A percentile compares a stretch with the other conserved stretches of the same genome.
Conservation (phyloP, 2,113 vertebrate genomes). For the Trochalopteron elliotii region DNA sequence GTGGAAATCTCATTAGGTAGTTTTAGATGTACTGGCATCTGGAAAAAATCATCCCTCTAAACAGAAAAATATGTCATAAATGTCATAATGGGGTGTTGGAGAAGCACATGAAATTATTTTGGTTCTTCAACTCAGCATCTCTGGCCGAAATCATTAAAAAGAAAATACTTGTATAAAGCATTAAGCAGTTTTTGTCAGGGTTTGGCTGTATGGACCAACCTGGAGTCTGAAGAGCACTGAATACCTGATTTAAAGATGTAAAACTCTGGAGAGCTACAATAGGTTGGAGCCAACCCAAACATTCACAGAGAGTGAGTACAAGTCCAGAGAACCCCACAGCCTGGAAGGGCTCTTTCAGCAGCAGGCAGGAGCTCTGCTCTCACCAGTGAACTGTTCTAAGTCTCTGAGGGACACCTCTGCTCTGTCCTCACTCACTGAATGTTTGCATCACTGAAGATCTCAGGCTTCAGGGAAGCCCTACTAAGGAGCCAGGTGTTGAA, state of each 20-base stretch:
- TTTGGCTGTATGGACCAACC: slow-evolving; percentile 21
- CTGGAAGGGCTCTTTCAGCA: not conserved
- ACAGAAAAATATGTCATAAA: slow-evolving; percentile 78
- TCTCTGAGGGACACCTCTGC: not conserved
- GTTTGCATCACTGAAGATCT: not conserved
- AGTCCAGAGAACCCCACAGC: not conserved
- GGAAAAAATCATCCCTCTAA: slow-evolving; percentile 79
- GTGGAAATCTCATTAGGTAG: slow-evolving; percentile 78
- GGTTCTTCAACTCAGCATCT: slow-evolving; percentile 59
- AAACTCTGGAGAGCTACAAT: not conserved
- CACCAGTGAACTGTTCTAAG: not conserved
- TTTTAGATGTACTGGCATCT: slow-evolving; percentile 79
- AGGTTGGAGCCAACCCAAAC: not conserved
- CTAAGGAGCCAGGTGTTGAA: not conserved
- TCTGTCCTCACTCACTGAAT: not conserved
- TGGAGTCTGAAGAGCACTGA: not conserved
- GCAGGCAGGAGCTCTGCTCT: not conserved
- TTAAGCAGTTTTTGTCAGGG: slow-evolving; percentile 35
- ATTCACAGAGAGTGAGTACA: not conserved
- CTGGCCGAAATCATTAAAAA: slow-evolving; percentile 56
- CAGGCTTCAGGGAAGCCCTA: not conserved
- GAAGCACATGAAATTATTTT: slow-evolving; percentile 77
- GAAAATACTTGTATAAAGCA: slow-evolving; percentile 58
- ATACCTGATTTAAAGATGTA: not conserved
- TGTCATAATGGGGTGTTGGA: slow-evolving; percentile 68